A percentile compares a stretch with the other conserved stretches of the same genome.
These are phyloP conservation scores for Pyrgus malvae DNA, from an alignment of 2,888 invertebrate genomes.

Conservation along the genomic window DNA sequence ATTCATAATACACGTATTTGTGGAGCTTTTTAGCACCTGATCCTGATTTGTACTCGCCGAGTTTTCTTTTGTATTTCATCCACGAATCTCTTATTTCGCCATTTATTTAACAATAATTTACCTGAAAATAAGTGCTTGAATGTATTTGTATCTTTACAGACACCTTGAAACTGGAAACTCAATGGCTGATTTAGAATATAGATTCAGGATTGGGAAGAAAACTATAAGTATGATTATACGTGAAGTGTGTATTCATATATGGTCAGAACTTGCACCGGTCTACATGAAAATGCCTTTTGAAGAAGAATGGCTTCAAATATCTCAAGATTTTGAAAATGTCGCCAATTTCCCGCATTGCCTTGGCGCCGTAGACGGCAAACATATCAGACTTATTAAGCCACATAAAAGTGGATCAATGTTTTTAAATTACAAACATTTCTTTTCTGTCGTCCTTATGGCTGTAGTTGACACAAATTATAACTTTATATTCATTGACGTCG, in stretches of 20 bases:
- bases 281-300: slow-evolving; percentile 12
- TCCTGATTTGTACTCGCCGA: slow-evolving; percentile 35
- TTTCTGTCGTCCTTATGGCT: slow-evolving; percentile 39
- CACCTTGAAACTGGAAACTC: slow-evolving; percentile 1
- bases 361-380: slow-evolving; percentile 42
- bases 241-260: not conserved
- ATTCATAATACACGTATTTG: slow-evolving; percentile 35
- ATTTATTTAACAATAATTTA: slow-evolving; percentile 31
- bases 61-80: slow-evolving; percentile 35
- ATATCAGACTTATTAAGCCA: slow-evolving; percentile 38
- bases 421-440: slow-evolving; percentile 37
- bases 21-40: slow-evolving; percentile 33
- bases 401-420: slow-evolving; percentile 37
- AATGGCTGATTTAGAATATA: not conserved
- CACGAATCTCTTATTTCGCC: slow-evolving; percentile 34
- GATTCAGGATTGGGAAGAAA: slow-evolving; percentile 9
- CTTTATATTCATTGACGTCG: slow-evolving; percentile 37
- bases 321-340: slow-evolving; percentile 9
- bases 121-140: slow-evolving; percentile 25
- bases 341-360: slow-evolving; percentile 37
- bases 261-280: not conserved
- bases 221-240: slow-evolving; percentile 18
- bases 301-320: slow-evolving; percentile 5
- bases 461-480: slow-evolving; percentile 38
- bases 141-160: slow-evolving; percentile 11